Evolutionary conservation across 2,113 vertebrate genomes (phyloP), one percentile per base, ranked within the genome.

Genomic region (Dinomys branickii): DNA sequence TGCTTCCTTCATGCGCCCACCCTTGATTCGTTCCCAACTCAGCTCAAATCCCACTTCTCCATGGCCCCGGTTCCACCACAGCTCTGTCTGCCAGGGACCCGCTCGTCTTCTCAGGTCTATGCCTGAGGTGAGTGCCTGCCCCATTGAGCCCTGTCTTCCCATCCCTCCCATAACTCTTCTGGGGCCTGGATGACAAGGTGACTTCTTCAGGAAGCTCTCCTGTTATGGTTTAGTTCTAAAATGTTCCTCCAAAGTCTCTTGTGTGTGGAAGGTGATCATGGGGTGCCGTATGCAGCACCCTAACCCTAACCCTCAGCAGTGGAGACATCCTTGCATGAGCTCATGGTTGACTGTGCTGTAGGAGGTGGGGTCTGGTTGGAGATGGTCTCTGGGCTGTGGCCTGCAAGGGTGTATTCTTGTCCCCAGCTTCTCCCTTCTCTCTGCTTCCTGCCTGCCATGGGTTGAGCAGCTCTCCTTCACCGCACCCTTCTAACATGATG

Each of bases 1-100:
- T 14, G 67, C 35, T 9, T 28, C 3, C 50, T 59, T 38, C 50
- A 0, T 3, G 58, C n/a, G 54, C 24, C 6, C 9, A 33, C 50
- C 65, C 44, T 2, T 0, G 0, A 13, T 26, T 5, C 44, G 16
- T 4, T 56, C 33, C 9, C 38, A 4, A 6, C 59, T 50, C 71
- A 30, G 41, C 22, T 35, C 84, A 56, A 20, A 69, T 0, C 0
- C 1, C 2, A 3, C 63, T 65, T 88, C 69, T 69, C n/a, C 69
- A n/a, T 35, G 73, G 78, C 9, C 24, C 59, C 73, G 13, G 3
- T 26, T 4, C 33, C 33, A 20, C 3, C 0, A 3, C 7, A 2
- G 50, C 61, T 5, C 58, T 7, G 22, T 38, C 47, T 0, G 13
- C 50, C 77, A 13, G 0, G 2, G 2, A 4, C 14, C 12, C 71